phyloP scores from a whole-genome alignment of 2,113 vertebrate species.

The Triplophysa dalaica region DNA sequence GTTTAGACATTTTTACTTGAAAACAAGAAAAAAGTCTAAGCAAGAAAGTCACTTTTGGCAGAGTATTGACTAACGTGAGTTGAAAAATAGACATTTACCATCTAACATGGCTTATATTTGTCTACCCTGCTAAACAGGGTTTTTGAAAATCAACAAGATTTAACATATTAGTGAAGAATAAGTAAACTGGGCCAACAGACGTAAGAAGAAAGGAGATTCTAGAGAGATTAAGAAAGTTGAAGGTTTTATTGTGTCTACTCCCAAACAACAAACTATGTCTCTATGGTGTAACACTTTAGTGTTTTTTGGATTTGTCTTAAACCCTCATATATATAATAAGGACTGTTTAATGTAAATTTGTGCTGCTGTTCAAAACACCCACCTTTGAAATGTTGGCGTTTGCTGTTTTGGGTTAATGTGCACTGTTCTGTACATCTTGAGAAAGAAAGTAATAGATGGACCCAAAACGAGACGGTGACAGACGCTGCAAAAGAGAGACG shows the following conservation, averaged over 20 bases:
- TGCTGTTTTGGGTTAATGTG: conserved; percentile 7
- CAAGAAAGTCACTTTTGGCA: too few relatives aligned
- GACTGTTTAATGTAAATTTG: neutral
- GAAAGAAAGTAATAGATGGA: neutral
- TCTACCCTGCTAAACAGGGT: too few relatives aligned
- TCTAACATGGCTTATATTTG: too few relatives aligned
- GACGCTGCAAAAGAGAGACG: conserved; percentile 54
- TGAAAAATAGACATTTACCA: too few relatives aligned
- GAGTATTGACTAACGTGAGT: neutral
- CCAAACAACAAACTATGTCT: conserved; percentile 2
- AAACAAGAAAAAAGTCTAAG: too few relatives aligned
- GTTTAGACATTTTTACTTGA: too few relatives aligned
- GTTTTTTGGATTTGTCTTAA: neutral
- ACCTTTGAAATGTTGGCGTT: neutral
- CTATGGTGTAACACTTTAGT: neutral
- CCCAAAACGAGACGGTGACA: conserved; percentile 1
- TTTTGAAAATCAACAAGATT: too few relatives aligned
- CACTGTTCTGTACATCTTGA: neutral
- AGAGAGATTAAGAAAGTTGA: neutral
- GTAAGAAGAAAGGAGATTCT: neutral
- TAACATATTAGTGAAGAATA: neutral
- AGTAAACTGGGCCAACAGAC: neutral
- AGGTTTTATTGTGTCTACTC: neutral
- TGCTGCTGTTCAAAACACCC: conserved; percentile 21
- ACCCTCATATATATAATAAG: too few relatives aligned